phyloP scores from a whole-genome alignment of 1,140 invertebrate genomes.

The Plodia interpunctella region DNA sequence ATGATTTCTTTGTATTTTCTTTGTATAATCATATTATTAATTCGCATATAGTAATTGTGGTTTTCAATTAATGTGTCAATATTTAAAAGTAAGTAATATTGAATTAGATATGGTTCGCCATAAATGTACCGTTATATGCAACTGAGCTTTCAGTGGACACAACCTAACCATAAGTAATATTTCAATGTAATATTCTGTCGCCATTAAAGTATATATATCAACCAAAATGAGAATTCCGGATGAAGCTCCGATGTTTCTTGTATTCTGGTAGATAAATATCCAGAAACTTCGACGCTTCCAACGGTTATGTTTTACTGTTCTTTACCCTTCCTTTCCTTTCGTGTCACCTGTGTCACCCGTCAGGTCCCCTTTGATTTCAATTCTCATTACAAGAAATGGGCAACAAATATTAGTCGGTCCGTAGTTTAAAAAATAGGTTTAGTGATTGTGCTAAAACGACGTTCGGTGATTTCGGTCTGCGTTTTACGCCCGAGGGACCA shows the following conservation, averaged over 20 bases:
- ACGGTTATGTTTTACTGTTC: slow-evolving; percentile 22
- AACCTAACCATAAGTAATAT: slow-evolving; percentile 50
- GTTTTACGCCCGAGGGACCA: too few species aligned
- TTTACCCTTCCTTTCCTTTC: too few species aligned
- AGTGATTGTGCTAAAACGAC: too few species aligned
- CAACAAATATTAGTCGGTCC: too few species aligned
- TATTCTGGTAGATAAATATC: not conserved
- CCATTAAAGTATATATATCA: slow-evolving; percentile 67
- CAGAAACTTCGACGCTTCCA: not conserved
- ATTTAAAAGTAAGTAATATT: slow-evolving; percentile 52
- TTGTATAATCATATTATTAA: slow-evolving; percentile 36
- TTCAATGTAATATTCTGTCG: slow-evolving; percentile 67
- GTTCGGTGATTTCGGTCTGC: too few species aligned
- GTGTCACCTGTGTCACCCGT: too few species aligned
- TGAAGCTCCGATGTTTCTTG: slow-evolving; percentile 13
- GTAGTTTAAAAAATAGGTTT: too few species aligned
- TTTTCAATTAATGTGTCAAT: slow-evolving; percentile 69
- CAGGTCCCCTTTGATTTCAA: too few species aligned
- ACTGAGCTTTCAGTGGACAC: slow-evolving; percentile 61
- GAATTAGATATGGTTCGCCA: slow-evolving; percentile 57
- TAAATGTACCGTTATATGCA: slow-evolving; percentile 48
- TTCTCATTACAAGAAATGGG: too few species aligned
- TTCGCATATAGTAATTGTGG: slow-evolving; percentile 39
- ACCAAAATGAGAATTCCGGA: slow-evolving; percentile 15
- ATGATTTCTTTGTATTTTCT: slow-evolving; percentile 24